Evolutionary conservation across 2,113 vertebrate species (phyloP).

Genomic region (Centropristis striata): DNA sequence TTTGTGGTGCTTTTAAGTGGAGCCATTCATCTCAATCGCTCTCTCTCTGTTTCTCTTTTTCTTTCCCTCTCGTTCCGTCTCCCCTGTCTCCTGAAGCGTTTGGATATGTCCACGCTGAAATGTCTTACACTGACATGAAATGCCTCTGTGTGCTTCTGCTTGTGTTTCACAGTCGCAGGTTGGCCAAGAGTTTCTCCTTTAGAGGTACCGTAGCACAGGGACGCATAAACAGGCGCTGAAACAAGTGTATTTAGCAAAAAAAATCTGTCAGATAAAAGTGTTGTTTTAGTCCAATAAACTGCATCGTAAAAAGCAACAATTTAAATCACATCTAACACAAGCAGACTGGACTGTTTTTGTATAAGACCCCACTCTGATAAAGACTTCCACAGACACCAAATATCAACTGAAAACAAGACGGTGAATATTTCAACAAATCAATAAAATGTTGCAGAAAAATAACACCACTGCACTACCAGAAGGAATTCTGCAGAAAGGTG

Average conservation of each 20-base stretch:
- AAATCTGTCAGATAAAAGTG: not conserved
- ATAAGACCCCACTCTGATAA: not conserved
- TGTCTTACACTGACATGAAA: constrained; percentile 64
- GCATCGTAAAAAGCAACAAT: constrained; percentile 2
- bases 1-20: constrained; percentile 52
- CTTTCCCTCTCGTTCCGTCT: constrained; percentile 9
- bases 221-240: not conserved
- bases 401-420: not conserved
- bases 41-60: constrained; percentile 24
- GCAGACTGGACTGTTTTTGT: not conserved
- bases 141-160: constrained; percentile 37
- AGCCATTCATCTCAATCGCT: constrained; percentile 52
- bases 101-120: constrained; percentile 50
- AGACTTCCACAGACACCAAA: constrained; percentile 17
- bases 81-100: constrained; percentile 37
- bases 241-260: not conserved
- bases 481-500: constrained; percentile 30
- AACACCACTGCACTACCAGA: not conserved
- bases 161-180: constrained; percentile 38
- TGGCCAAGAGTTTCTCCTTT: constrained; percentile 24
- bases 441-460: constrained; percentile 20
- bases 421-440: constrained; percentile 42
- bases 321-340: constrained; percentile 5
- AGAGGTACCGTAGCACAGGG: constrained; percentile 11
- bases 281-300: not conserved